These are phyloP conservation scores for Tenthredo distinguenda DNA, from an alignment of 2,888 invertebrate genomes.

Conservation along the genomic window DNA sequence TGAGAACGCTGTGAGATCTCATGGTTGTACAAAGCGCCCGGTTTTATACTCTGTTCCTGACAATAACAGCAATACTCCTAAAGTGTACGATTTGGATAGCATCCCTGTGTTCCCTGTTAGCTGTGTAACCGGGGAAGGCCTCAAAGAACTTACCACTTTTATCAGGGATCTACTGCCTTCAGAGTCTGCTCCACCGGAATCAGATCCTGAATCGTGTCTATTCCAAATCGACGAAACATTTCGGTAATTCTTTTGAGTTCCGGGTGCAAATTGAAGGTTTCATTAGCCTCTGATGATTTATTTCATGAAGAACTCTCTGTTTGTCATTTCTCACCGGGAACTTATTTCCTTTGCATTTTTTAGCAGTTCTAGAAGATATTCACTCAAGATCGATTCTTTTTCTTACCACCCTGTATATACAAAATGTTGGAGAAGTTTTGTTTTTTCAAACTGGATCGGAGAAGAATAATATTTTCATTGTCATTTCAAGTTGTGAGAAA, in stretches of 20 bases:
- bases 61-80: constrained; percentile 64
- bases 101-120: constrained; percentile 94
- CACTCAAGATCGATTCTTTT: not conserved
- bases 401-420: not conserved
- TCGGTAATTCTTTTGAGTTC: constrained; percentile 64
- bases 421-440: not conserved
- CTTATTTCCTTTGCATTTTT: no score
- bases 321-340: not conserved
- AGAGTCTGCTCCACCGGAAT: constrained; percentile 67
- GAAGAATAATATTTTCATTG: not conserved
- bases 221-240: constrained; percentile 98
- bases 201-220: constrained; percentile 76
- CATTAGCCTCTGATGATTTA: not conserved
- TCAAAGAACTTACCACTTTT: constrained; percentile 91
- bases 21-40: constrained; percentile 72
- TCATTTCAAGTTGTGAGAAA: not conserved
- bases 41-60: constrained; percentile 59
- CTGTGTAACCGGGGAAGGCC: constrained; percentile 92
- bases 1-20: constrained; percentile 69
- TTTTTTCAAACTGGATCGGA: not conserved
- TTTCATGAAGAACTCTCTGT: not conserved
- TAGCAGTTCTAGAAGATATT: not conserved
- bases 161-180: constrained; percentile 87
- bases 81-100: constrained; percentile 73
- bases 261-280: not conserved